Evolutionary conservation across 2,888 invertebrate genomes (phyloP).

Genomic region (Chrysolina haemoptera): DNA sequence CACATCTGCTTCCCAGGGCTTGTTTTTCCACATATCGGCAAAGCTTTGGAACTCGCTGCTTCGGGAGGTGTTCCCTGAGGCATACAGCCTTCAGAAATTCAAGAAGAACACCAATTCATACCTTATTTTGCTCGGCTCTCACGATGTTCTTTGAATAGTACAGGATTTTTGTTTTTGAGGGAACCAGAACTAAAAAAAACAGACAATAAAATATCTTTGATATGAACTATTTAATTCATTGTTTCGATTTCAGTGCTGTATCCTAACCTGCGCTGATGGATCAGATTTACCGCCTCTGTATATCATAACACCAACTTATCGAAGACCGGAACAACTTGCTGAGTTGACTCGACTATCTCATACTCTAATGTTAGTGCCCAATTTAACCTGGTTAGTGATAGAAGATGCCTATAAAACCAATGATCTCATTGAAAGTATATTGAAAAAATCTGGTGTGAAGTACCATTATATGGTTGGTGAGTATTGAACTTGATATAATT

Average conservation of each 20-base stretch:
- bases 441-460: conserved; percentile 78
- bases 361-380: conserved; percentile 87
- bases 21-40: too few species aligned
- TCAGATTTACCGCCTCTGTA: conserved; percentile 72
- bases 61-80: too few species aligned
- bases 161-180: too few species aligned
- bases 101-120: too few species aligned
- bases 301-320: conserved; percentile 83
- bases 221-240: not conserved
- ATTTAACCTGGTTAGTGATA: conserved; percentile 93
- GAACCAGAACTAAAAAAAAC: too few species aligned
- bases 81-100: too few species aligned
- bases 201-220: too few species aligned
- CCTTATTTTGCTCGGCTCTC: too few species aligned
- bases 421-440: conserved; percentile 79
- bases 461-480: conserved; percentile 78
- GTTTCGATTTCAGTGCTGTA: conserved; percentile 39
- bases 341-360: conserved; percentile 90
- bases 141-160: too few species aligned
- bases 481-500: conserved; percentile 32
- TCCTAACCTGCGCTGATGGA: conserved; percentile 43
- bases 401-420: conserved; percentile 87
- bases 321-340: conserved; percentile 83
- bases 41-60: too few species aligned
- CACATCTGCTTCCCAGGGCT: too few species aligned